A percentile compares a stretch with the other conserved stretches of the same genome.
Evolutionary conservation across 2,797 vertebrate genomes (phyloP).

Genomic region (Florisuga fusca): DNA sequence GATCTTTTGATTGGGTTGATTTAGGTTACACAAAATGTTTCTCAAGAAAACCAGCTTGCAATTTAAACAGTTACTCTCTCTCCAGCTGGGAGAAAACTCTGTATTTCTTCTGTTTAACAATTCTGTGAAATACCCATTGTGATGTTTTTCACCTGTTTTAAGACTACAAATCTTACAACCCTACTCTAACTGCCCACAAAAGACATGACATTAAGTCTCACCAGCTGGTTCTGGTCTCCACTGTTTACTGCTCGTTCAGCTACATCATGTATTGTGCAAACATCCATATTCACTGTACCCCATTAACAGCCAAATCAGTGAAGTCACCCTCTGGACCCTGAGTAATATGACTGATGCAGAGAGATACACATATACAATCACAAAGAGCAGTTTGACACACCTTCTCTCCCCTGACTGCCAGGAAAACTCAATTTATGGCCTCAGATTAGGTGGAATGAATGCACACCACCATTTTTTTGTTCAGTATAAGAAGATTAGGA

Average conservation of each 20-base stretch:
- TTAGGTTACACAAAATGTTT: background rate
- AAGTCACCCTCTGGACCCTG: background rate
- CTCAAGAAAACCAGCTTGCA: background rate
- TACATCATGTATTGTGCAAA: background rate
- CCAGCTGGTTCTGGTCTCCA: background rate
- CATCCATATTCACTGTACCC: background rate
- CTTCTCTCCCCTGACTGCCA: background rate
- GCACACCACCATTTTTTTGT: background rate
- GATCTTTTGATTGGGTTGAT: background rate
- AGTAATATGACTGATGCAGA: background rate
- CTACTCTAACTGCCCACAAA: background rate
- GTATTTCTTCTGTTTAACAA: background rate
- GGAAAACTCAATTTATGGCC: background rate
- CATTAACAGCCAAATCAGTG: background rate
- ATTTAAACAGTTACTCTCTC: conserved; percentile 12
- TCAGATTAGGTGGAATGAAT: background rate
- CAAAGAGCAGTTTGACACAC: background rate
- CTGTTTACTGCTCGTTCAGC: background rate
- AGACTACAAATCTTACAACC: background rate
- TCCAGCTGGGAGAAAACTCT: background rate
- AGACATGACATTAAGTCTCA: background rate
- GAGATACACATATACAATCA: background rate
- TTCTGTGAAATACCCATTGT: background rate
- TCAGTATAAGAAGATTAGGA: background rate
- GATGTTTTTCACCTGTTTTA: background rate